Evolutionary conservation across 2,797 vertebrate species (phyloP), one percentile per base, ranked within the genome.

Genomic region (Coregonus sp.): DNA sequence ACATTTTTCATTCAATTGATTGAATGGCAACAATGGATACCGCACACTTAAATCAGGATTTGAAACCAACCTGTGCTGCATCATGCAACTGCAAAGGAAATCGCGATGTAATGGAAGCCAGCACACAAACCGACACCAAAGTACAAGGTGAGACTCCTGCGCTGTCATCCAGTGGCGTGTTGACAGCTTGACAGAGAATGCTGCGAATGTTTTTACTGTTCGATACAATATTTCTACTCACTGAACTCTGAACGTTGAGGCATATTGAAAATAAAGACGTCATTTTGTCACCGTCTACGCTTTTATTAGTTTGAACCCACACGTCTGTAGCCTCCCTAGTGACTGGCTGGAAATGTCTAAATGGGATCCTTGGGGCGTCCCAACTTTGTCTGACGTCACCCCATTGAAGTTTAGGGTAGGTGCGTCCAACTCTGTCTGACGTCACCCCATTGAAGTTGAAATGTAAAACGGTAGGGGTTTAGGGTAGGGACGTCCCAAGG

Each of bases 81-180:
- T 76, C 59, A 75, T 73, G n/a, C 74, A 73, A 0, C 5, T 9
- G 68, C 65, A n/a, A 70, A 20, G 52, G 77, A 5, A 52, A 5
- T 29, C 73, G 56, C n/a, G 78, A 77, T 3, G 87, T 75, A 47
- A 91, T 15, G 35, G 90, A 94, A 15, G 79, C 86, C 37, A 69
- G 88, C 74, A 87, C 84, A 2, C 93, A 94, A 87, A 93, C 88
- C 75, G 90, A 93, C 79, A 73, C 91, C 77, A 92, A 81, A 81
- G 72, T 86, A 2, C 91, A 86, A 92, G 94, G 94, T 94, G 85
- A 89, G 87, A 50, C n/a, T 14, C 25, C 18, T 37, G 11, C 16
- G 1, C n/a, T 20, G 18, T 2, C 31, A 56, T 11, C 33, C 4
- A 72, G 1, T n/a, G 4, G 29, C 9, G 15, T 59, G 20, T 35